These are phyloP conservation scores for Amphiprion ocellaris DNA, from an alignment of 2,113 vertebrate genomes.

Conservation along the genomic window DNA sequence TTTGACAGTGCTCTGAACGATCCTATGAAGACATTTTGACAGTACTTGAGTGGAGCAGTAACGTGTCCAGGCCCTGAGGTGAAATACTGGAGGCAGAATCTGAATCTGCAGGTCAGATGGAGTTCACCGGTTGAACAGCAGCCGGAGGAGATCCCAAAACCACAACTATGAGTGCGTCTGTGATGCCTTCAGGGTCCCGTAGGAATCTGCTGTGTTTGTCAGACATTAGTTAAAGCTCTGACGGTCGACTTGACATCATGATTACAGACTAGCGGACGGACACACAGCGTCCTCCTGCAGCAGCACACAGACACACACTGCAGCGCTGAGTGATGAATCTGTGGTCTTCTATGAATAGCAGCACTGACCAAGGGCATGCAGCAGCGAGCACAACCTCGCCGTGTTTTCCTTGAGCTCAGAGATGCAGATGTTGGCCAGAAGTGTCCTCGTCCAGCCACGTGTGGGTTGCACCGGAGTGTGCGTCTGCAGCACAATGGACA, in stretches of 20 bases:
- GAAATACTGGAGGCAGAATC: neutral
- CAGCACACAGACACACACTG: constrained; percentile 29
- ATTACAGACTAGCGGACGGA: constrained; percentile 58
- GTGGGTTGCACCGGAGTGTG: constrained; percentile 11
- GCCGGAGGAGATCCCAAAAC: constrained; percentile 66
- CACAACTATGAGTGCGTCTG: constrained; percentile 54
- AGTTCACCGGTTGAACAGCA: constrained; percentile 54
- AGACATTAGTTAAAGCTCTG: constrained; percentile 60
- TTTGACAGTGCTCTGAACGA: too few relatives aligned
- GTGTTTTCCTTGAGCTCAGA: constrained; percentile 55
- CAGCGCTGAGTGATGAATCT: constrained; percentile 74
- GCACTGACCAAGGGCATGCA: constrained; percentile 77
- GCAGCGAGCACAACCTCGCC: constrained; percentile 31
- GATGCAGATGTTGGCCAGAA: constrained; percentile 62
- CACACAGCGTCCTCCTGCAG: neutral
- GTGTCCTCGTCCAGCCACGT: constrained; percentile 55
- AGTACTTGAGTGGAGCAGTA: neutral
- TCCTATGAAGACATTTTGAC: too few relatives aligned
- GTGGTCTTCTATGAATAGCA: constrained; percentile 81
- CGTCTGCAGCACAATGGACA: neutral
- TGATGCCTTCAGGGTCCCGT: constrained; percentile 56
- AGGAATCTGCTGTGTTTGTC: constrained; percentile 58
- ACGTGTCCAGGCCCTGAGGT: neutral
- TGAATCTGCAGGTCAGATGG: constrained; percentile 46
- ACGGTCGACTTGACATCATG: constrained; percentile 57